phyloP scores from a whole-genome alignment of 2,113 vertebrate genomes.

The Gadus macrocephalus region DNA sequence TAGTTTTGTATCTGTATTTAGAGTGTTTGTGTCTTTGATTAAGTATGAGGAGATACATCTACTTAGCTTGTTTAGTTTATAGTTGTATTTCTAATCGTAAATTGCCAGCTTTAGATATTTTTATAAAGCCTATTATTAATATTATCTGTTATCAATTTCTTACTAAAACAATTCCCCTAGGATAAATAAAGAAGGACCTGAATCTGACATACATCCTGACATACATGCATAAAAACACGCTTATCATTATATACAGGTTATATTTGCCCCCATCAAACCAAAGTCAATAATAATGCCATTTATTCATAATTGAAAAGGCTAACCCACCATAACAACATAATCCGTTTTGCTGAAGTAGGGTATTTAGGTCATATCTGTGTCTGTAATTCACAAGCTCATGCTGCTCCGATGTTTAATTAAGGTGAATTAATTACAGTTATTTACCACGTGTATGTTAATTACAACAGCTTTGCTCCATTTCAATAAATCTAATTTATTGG shows the following conservation, averaged over 20 bases:
- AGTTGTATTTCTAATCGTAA: too few species aligned
- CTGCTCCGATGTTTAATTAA: slow-evolving; percentile 55
- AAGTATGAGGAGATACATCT: too few species aligned
- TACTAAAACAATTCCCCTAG: too few species aligned
- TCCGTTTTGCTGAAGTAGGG: slow-evolving; percentile 51
- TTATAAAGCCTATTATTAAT: too few species aligned
- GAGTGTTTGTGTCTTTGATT: too few species aligned
- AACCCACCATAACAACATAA: slow-evolving; percentile 51
- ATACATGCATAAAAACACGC: too few species aligned
- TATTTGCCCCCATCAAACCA: slow-evolving; percentile 53
- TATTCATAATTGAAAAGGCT: slow-evolving; percentile 63
- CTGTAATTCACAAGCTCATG: slow-evolving; percentile 50
- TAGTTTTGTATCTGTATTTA: too few species aligned
- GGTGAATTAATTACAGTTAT: slow-evolving; percentile 49
- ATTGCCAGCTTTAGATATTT: too few species aligned
- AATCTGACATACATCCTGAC: too few species aligned
- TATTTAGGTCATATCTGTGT: slow-evolving; percentile 69
- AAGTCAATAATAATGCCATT: slow-evolving; percentile 67
- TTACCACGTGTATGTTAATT: slow-evolving; percentile 56
- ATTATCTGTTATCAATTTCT: too few species aligned
- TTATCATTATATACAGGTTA: slow-evolving; percentile 36
- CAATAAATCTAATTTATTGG: slow-evolving; percentile 38
- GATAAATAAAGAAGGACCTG: too few species aligned
- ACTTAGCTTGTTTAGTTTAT: too few species aligned
- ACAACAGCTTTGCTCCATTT: slow-evolving; percentile 39